These are phyloP conservation scores for Puntigrus tetrazona DNA, from an alignment of 2,113 vertebrate species.

Conservation along the genomic window DNA sequence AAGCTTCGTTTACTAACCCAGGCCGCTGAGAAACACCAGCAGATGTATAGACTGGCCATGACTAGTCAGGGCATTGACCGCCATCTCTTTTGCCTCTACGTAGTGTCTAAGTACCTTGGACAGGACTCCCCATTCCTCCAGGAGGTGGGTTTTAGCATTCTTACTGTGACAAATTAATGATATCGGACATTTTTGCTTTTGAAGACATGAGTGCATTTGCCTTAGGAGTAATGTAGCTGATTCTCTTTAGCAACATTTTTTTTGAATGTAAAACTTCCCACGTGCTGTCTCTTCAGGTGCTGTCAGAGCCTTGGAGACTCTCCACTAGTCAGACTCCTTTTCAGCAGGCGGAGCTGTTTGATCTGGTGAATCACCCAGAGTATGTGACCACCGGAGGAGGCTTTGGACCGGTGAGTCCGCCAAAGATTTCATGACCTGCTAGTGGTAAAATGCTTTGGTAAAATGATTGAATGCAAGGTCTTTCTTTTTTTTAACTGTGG, in stretches of 20 bases:
- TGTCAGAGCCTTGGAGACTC: conserved; percentile 93
- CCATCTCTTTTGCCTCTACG: conserved; percentile 96
- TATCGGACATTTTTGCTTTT: background rate
- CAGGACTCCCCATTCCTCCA: conserved; percentile 93
- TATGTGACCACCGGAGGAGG: conserved; percentile 88
- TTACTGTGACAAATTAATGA: background rate
- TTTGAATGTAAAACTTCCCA: background rate
- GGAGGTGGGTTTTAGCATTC: conserved; percentile 74
- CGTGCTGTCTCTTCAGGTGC: conserved; percentile 75
- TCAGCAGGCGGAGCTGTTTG: conserved; percentile 85
- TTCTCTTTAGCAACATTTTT: background rate
- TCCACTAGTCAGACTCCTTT: conserved; percentile 97
- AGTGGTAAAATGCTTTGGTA: background rate
- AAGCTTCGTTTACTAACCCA: conserved; percentile 74
- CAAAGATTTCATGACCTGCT: background rate
- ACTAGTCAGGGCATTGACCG: conserved; percentile 91
- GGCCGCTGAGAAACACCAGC: conserved; percentile 88
- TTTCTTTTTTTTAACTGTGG: background rate
- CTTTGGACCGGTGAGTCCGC: conserved; percentile 89
- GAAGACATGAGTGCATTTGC: background rate
- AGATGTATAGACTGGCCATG: conserved; percentile 89
- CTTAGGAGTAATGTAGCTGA: background rate
- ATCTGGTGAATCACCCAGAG: conserved; percentile 84
- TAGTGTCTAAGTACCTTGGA: conserved; percentile 93
- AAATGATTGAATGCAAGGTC: background rate